Percentiles rank a stretch among this genome's conserved stretches.
Evolutionary conservation across 2,888 invertebrate genomes (phyloP).

Genomic region (Drosophila neotestacea): DNA sequence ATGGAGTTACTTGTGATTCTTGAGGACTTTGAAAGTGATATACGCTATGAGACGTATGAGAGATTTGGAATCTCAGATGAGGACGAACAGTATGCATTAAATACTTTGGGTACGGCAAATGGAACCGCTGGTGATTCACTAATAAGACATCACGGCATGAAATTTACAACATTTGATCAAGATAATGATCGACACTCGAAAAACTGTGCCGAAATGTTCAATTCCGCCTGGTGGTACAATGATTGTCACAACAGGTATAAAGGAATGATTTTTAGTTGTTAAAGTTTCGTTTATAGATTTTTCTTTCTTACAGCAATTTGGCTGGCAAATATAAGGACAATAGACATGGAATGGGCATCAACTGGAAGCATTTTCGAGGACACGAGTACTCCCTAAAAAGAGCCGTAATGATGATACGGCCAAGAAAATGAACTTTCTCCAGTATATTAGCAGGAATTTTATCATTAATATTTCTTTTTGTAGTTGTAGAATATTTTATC

Average conservation of each 20-base stretch:
- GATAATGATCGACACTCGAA: neutral
- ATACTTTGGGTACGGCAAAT: conserved; percentile 29
- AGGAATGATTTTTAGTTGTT: no score
- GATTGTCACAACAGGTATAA: conserved; percentile 5
- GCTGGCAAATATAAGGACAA: conserved; percentile 1
- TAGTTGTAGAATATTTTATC: no score
- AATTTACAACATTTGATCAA: neutral
- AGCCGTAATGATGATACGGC: conserved; percentile 6
- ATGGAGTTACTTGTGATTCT: conserved; percentile 35
- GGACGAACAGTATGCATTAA: conserved; percentile 15
- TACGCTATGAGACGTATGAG: conserved; percentile 23
- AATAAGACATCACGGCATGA: conserved; percentile 15
- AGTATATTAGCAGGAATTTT: no score
- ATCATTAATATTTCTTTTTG: no score
- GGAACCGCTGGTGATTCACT: conserved; percentile 48
- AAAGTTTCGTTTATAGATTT: no score
- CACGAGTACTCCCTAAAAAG: neutral
- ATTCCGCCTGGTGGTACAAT: conserved; percentile 10
- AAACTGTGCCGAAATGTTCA: neutral
- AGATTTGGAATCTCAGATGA: conserved; percentile 36
- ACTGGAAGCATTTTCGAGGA: conserved; percentile 5
- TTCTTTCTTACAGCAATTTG: neutral
- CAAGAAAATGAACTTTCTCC: neutral
- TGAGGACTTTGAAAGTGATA: conserved; percentile 33
- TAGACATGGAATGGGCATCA: neutral